phyloP scores from a whole-genome alignment of 2,888 invertebrate genomes.

The Dicycla oo region DNA sequence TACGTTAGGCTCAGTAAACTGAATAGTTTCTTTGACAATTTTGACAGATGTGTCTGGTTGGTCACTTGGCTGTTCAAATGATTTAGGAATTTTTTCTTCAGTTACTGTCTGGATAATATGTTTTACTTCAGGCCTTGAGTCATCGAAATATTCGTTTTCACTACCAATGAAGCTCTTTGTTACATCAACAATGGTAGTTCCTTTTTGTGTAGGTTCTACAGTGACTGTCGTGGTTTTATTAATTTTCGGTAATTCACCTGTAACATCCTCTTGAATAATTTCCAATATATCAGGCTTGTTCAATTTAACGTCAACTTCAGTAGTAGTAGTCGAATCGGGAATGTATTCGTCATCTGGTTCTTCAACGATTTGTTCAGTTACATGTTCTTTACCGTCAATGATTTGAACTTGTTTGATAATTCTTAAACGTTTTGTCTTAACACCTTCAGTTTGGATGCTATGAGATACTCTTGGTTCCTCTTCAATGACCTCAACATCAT shows the following conservation, averaged over 20 bases:
- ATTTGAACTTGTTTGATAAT: conserved; percentile 92
- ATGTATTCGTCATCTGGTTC: conserved; percentile 82
- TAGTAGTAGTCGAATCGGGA: conserved; percentile 76
- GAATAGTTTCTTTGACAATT: conserved; percentile 41
- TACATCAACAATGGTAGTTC: conserved; percentile 39
- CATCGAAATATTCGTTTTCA: conserved; percentile 64
- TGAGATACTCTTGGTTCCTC: conserved; percentile 87
- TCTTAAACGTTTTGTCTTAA: conserved; percentile 83
- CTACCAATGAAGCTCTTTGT: conserved; percentile 64
- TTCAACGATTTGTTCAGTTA: conserved; percentile 94
- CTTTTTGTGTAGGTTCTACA: conserved; percentile 27
- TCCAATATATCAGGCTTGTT: conserved; percentile 52
- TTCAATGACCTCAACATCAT: conserved; percentile 93
- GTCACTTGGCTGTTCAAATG: neutral
- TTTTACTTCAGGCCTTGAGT: conserved; percentile 32
- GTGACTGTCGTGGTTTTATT: conserved; percentile 46
- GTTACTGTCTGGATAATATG: conserved; percentile 27
- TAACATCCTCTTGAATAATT: conserved; percentile 43
- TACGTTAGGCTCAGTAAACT: conserved; percentile 28
- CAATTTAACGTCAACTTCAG: conserved; percentile 76
- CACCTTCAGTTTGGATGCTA: conserved; percentile 76
- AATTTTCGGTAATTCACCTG: conserved; percentile 23
- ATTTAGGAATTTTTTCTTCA: conserved; percentile 14
- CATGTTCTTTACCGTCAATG: conserved; percentile 94
- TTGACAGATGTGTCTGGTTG: conserved; percentile 19